Percentiles rank a stretch among this genome's conserved stretches.
Conservation (phyloP, 2,888 invertebrate genomes). For the Entomobrya proxima region DNA sequence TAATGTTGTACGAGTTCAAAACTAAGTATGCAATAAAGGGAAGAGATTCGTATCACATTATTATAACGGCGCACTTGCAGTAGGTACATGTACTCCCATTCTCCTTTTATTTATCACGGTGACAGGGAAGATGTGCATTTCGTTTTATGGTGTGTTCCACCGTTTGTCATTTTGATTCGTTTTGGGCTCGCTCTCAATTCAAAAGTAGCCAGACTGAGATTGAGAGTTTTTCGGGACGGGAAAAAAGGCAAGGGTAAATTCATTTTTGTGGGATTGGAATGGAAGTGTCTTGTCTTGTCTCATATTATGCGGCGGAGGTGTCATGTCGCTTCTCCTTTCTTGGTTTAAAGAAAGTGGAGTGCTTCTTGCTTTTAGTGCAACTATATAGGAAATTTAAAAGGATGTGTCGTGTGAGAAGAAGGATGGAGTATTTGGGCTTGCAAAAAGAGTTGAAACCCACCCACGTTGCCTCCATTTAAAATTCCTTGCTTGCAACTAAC, state of each 20-base stretch:
- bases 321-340: constrained; percentile 5
- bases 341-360: background rate
- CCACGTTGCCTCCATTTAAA: constrained; percentile 40
- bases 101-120: constrained; percentile 60
- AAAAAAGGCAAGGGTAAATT: constrained; percentile 11
- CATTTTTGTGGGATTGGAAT: constrained; percentile 29
- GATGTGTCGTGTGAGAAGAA: background rate
- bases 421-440: background rate
- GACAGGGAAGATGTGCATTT: constrained; percentile 68
- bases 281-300: constrained; percentile 7
- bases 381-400: background rate
- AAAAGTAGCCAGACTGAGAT: constrained; percentile 3
- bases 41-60: constrained; percentile 9
- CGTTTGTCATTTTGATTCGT: constrained; percentile 71
- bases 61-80: background rate
- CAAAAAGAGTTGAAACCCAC: background rate
- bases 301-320: background rate
- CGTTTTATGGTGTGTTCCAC: constrained; percentile 71
- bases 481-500: constrained; percentile 38
- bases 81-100: constrained; percentile 4
- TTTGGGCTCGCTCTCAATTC: constrained; percentile 40
- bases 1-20: background rate
- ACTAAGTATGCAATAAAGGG: background rate
- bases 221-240: background rate
- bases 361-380: background rate